These are phyloP conservation scores for Acanthiza pusilla DNA, from an alignment of 2,797 vertebrate genomes.

Conservation along the genomic window DNA sequence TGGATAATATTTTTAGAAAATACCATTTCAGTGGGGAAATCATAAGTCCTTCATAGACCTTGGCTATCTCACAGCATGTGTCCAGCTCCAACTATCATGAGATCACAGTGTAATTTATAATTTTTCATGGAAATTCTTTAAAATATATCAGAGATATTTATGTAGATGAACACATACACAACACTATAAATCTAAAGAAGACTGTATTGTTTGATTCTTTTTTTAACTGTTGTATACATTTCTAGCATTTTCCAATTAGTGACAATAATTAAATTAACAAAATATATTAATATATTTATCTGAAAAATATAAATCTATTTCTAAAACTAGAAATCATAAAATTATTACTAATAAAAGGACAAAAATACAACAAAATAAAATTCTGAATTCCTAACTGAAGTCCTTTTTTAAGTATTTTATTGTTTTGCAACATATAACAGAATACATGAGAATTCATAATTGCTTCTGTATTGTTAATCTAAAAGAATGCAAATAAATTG, in stretches of 20 bases:
- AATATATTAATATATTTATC: neutral
- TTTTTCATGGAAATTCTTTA: neutral
- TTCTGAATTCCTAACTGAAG: neutral
- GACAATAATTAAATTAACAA: neutral
- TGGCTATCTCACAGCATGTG: neutral
- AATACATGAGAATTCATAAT: neutral
- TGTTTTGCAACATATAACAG: neutral
- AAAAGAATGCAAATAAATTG: neutral
- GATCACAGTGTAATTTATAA: neutral
- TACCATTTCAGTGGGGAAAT: neutral
- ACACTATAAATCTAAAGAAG: neutral
- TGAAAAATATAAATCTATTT: neutral
- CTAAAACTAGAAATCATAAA: neutral
- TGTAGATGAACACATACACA: neutral
- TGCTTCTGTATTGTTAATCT: neutral
- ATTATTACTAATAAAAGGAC: neutral
- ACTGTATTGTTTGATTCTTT: neutral
- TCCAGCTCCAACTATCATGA: neutral
- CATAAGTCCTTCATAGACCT: neutral
- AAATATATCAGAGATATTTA: neutral
- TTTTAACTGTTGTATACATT: neutral
- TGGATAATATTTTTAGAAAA: neutral
- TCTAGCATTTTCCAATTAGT: neutral
- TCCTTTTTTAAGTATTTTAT: neutral
- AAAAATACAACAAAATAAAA: neutral